Conservation (phyloP, 2,888 invertebrate genomes). For the Zele albiditarsus region DNA sequence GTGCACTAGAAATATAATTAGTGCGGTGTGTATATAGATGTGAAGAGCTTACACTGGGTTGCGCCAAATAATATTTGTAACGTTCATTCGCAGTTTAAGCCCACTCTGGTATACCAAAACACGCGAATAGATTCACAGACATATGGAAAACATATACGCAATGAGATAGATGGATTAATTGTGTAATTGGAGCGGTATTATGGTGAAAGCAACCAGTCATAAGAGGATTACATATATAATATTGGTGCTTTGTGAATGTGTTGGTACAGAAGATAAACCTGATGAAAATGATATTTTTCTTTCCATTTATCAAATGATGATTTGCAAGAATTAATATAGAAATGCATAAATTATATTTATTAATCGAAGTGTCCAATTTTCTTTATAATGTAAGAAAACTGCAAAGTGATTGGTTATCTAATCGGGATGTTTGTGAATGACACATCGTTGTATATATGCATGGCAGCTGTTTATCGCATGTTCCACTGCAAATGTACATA, state of each 20-base stretch:
- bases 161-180: constrained; percentile 63
- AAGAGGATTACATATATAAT: background rate
- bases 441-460: no score
- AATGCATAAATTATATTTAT: no score
- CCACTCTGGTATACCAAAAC: background rate
- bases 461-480: no score
- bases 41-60: background rate
- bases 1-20: background rate
- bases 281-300: background rate
- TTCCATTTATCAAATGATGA: no score
- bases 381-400: no score
- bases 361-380: no score
- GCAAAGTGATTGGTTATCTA: no score
- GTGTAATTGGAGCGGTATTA: constrained; percentile 59
- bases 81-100: constrained; percentile 51
- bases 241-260: no score
- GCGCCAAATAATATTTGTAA: background rate
- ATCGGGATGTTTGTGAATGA: no score
- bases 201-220: constrained; percentile 31
- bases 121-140: background rate
- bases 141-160: constrained; percentile 57
- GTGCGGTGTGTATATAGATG: background rate
- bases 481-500: no score
- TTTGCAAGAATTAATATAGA: no score
- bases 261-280: background rate